These are phyloP conservation scores for Amblyteles armatorius DNA, from an alignment of 2,888 invertebrate species.

Conservation along the genomic window DNA sequence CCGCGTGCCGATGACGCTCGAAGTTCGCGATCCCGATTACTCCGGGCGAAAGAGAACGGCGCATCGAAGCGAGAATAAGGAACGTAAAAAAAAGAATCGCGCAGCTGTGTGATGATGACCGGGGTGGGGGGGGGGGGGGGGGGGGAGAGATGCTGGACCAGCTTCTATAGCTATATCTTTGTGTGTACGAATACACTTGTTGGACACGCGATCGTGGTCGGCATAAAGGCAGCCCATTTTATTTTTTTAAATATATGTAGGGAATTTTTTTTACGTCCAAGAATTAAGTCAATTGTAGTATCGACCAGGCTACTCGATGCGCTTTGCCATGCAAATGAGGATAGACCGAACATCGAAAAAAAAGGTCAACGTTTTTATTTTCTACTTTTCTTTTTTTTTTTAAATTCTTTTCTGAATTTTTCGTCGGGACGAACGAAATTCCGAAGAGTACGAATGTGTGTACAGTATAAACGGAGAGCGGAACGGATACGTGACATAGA, in stretches of 20 bases:
- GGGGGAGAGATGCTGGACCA: constrained; percentile 42
- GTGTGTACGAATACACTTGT: constrained; percentile 61
- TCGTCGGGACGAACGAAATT: background rate
- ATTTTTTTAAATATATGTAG: background rate
- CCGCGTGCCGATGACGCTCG: constrained; percentile 51
- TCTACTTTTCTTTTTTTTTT: background rate
- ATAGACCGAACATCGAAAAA: background rate
- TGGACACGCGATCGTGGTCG: constrained; percentile 43
- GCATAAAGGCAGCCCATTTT: constrained; percentile 12
- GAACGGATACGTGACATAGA: constrained; percentile 48
- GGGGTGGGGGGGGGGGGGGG: constrained; percentile 42
- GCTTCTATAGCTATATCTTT: constrained; percentile 36
- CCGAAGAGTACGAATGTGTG: background rate
- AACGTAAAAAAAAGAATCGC: constrained; percentile 37
- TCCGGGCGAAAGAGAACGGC: constrained; percentile 38
- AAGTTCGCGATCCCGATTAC: constrained; percentile 63
- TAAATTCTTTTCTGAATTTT: background rate
- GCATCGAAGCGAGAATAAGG: constrained; percentile 42
- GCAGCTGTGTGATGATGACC: constrained; percentile 64
- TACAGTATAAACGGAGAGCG: constrained; percentile 30
- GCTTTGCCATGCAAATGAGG: background rate
- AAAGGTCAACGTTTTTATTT: background rate
- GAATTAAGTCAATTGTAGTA: background rate
- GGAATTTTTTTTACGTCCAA: background rate
- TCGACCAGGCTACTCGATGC: background rate